Conservation (phyloP, 2,797 vertebrate species). For the Austrolebias charrua region DNA sequence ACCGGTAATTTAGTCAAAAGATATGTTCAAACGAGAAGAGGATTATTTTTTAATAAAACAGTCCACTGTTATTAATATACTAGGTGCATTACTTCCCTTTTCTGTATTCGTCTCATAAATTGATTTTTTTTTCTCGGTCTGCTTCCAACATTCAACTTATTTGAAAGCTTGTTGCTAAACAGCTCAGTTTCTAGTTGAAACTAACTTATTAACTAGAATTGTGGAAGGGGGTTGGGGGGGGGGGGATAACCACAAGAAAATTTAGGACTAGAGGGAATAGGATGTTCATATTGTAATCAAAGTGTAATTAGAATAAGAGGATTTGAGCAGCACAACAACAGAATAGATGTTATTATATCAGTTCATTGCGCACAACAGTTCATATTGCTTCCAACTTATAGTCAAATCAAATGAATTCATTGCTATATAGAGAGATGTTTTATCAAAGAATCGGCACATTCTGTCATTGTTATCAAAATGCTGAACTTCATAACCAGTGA, state of each 20-base stretch:
- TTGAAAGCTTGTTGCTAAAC: slow-evolving; percentile 12
- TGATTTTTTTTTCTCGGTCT: slow-evolving; percentile 10
- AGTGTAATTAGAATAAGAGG: neutral
- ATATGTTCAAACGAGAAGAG: slow-evolving; percentile 22
- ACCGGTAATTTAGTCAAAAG: slow-evolving; percentile 33
- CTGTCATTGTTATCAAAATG: slow-evolving; percentile 42
- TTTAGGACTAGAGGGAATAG: neutral
- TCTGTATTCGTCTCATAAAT: slow-evolving; percentile 11
- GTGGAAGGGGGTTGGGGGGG: too few relatives aligned
- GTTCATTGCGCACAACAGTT: neutral
- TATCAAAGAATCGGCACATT: slow-evolving; percentile 33
- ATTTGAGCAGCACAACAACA: neutral
- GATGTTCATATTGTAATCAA: neutral
- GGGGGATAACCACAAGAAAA: neutral
- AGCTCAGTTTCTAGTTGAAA: neutral
- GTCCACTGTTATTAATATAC: slow-evolving; percentile 23
- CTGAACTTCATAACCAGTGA: slow-evolving; percentile 26
- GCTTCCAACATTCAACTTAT: neutral
- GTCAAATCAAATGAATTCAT: slow-evolving; percentile 21
- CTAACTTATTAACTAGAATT: too few relatives aligned
- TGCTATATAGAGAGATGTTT: slow-evolving; percentile 19
- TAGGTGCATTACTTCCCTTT: slow-evolving; percentile 7
- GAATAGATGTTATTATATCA: neutral
- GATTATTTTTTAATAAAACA: slow-evolving; percentile 15
- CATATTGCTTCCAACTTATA: slow-evolving; percentile 15